These are phyloP conservation scores for Enteromius radiatus DNA, from an alignment of 2,797 vertebrate species.

Conservation along the genomic window DNA sequence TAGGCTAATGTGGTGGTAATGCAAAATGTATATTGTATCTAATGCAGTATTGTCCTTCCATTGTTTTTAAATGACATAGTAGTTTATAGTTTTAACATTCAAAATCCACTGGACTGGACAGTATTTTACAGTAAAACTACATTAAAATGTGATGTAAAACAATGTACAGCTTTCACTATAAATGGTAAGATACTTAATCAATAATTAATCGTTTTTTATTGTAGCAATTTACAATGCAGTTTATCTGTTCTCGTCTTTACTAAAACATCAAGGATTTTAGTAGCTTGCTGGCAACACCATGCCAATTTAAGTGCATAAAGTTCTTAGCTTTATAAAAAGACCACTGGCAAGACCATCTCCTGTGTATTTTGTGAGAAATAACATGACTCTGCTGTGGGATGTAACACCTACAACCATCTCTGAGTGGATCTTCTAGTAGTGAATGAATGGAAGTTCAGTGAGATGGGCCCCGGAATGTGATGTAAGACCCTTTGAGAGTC, in stretches of 20 bases:
- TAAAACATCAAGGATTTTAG: slow-evolving; percentile 4
- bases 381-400: slow-evolving; percentile 37
- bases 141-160: neutral
- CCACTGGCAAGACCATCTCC: slow-evolving; percentile 14
- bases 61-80: neutral
- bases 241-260: neutral
- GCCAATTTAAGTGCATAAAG: neutral
- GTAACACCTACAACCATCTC: slow-evolving; percentile 65
- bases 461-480: slow-evolving; percentile 65
- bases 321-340: slow-evolving; percentile 15
- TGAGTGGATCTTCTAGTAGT: slow-evolving; percentile 64
- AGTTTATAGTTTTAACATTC: neutral
- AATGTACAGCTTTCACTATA: neutral
- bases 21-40: neutral
- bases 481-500: slow-evolving; percentile 67
- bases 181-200: too few relatives aligned
- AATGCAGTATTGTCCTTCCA: neutral
- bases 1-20: neutral
- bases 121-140: neutral
- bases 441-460: slow-evolving; percentile 70
- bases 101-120: neutral
- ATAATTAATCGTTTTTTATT: neutral
- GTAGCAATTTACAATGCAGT: neutral
- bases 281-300: slow-evolving; percentile 13
- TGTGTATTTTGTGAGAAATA: slow-evolving; percentile 31